A percentile compares a stretch with the other conserved stretches of the same genome.
phyloP scores from a whole-genome alignment of 2,888 invertebrate genomes.

The Tipula vernalis region DNA sequence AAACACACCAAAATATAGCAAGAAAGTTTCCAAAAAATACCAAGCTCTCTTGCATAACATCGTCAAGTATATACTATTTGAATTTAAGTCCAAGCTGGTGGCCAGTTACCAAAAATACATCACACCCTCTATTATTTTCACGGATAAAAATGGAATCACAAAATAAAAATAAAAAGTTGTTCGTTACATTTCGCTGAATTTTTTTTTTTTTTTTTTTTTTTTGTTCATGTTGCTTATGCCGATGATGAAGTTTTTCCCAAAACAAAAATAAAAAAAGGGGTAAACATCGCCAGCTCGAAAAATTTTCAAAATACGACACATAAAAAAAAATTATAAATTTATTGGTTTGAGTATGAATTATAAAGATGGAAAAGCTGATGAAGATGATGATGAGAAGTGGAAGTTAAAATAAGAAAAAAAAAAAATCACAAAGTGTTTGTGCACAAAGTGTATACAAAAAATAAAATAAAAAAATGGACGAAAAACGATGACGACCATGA shows the following conservation, averaged over 20 bases:
- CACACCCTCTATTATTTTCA: background rate
- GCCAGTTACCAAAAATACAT: background rate
- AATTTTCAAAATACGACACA: background rate
- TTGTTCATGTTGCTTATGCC: background rate
- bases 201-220: background rate
- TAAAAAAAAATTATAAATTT: background rate
- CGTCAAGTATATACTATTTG: background rate
- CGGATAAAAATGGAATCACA: background rate
- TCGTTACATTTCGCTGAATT: background rate
- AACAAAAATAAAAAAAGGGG: background rate
- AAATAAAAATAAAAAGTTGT: background rate
- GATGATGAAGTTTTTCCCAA: background rate
- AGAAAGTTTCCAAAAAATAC: background rate
- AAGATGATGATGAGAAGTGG: background rate
- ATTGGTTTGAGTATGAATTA: conserved; percentile 4
- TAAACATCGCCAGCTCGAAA: background rate
- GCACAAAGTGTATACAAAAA: background rate
- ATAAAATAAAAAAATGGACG: background rate
- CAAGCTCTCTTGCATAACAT: background rate
- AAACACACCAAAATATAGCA: background rate
- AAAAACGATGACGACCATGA: background rate
- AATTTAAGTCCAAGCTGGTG: background rate
- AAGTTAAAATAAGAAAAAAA: background rate
- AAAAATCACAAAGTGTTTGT: background rate
- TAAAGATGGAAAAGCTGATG: background rate